Percentiles rank a stretch among this genome's conserved stretches.
Evolutionary conservation across 2,113 vertebrate genomes (phyloP).

Genomic region (human (Homo sapiens)): GRCh38 chr7:88642501-88643000

Average conservation of each 20-base stretch:
- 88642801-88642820: neutral
- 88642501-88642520: slow-evolving; percentile 72
- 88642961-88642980: neutral
- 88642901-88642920: neutral
- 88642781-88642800: neutral
- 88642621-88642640: slow-evolving; percentile 41
- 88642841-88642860: neutral
- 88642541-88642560: slow-evolving; percentile 67
- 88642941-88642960: neutral
- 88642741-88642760: slow-evolving; percentile 5
- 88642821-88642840: neutral
- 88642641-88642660: slow-evolving; percentile 56
- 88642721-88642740: neutral
- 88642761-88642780: neutral
- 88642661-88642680: slow-evolving; percentile 62
- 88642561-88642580: slow-evolving; percentile 52
- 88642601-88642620: slow-evolving; percentile 44
- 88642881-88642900: neutral
- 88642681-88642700: neutral
- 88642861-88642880: neutral
- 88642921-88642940: neutral
- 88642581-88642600: slow-evolving; percentile 68
- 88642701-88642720: neutral
- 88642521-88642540: slow-evolving; percentile 52
- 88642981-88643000: neutral